Evolutionary conservation across 2,797 vertebrate genomes (phyloP).

Genomic region (Alectoris magna): DNA sequence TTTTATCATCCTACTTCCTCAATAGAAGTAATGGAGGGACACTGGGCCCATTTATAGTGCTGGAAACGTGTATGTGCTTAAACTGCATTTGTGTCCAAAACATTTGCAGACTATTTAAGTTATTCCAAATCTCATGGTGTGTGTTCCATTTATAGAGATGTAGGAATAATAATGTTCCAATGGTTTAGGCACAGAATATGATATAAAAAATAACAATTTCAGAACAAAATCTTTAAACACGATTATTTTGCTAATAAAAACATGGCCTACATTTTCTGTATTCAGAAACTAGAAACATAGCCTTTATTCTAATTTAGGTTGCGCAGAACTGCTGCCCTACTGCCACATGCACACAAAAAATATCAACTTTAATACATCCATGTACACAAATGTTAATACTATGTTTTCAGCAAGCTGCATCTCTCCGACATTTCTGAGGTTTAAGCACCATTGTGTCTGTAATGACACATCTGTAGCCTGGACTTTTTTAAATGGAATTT

Average conservation of each 20-base stretch:
- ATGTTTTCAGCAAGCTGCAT: not conserved
- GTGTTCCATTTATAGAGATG: not conserved
- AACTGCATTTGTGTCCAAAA: not conserved
- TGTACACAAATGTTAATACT: not conserved
- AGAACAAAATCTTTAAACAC: not conserved
- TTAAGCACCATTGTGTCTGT: not conserved
- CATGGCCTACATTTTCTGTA: not conserved
- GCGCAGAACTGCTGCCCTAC: not conserved
- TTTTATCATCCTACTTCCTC: not conserved
- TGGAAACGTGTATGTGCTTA: not conserved
- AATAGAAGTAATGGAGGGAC: not conserved
- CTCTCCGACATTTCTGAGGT: not conserved
- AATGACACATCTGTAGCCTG: not conserved
- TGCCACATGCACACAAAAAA: not conserved
- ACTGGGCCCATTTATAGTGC: not conserved
- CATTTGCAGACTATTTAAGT: not conserved
- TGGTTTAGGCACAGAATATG: not conserved
- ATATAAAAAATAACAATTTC: not conserved
- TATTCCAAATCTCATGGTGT: not conserved
- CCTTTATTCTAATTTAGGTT: not conserved
- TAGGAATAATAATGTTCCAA: not conserved
- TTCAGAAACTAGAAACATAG: not conserved
- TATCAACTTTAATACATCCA: not conserved
- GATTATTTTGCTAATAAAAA: slow-evolving; percentile 19
- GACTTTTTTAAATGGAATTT: not conserved